phyloP scores from a whole-genome alignment of 2,888 invertebrate genomes.

The Diaprepes abbreviatus region DNA sequence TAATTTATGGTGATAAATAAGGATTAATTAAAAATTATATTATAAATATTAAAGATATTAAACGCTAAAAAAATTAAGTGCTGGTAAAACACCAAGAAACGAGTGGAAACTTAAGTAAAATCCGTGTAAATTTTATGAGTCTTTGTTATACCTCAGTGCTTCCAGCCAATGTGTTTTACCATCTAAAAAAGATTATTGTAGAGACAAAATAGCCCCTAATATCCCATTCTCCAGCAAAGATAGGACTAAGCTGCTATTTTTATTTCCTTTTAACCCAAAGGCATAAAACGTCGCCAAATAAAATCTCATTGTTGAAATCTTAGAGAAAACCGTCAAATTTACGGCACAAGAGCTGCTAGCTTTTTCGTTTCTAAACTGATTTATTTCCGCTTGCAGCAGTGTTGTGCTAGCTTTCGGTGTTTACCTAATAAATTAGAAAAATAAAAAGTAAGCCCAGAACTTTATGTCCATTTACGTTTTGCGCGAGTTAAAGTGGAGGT shows the following conservation, averaged over 20 bases:
- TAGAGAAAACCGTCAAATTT: constrained; percentile 47
- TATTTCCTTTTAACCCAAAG: constrained; percentile 44
- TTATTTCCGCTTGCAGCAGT: constrained; percentile 44
- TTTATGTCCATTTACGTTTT: constrained; percentile 36
- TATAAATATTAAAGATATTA: too few relatives aligned
- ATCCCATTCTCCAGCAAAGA: constrained; percentile 45
- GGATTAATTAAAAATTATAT: too few relatives aligned
- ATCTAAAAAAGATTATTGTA: constrained; percentile 37
- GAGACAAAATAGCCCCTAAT: constrained; percentile 36
- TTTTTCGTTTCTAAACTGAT: constrained; percentile 46
- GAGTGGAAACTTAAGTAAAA: background rate
- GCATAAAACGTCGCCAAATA: constrained; percentile 48
- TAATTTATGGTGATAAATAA: too few relatives aligned
- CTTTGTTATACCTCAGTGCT: constrained; percentile 12
- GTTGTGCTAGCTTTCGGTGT: constrained; percentile 41
- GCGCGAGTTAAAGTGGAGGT: constrained; percentile 4
- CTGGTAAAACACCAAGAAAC: background rate
- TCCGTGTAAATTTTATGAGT: background rate
- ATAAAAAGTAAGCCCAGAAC: constrained; percentile 35
- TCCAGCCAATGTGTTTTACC: constrained; percentile 37
- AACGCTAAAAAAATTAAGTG: background rate
- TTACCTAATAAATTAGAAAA: constrained; percentile 47
- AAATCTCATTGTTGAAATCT: constrained; percentile 50
- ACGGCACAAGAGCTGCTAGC: constrained; percentile 43
- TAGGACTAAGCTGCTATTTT: constrained; percentile 47